Evolutionary conservation across 2,113 vertebrate species (phyloP).

Genomic region (Oncorhynchus keta): DNA sequence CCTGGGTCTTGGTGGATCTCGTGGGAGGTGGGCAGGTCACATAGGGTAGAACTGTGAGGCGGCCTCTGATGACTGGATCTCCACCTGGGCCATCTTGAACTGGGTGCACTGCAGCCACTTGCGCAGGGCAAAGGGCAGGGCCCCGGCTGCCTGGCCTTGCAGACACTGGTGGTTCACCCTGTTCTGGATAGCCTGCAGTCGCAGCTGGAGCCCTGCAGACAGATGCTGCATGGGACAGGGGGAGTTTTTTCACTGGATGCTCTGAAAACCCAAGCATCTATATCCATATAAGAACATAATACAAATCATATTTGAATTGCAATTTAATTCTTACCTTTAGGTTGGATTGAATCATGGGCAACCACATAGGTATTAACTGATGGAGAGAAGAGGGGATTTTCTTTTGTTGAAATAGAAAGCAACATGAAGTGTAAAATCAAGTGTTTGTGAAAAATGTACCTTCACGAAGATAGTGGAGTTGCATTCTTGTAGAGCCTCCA

Average conservation of each 20-base stretch:
- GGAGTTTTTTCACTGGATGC: background rate
- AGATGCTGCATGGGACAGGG: conserved; percentile 78
- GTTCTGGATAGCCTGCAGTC: conserved; percentile 98
- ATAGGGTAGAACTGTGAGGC: conserved; percentile 98
- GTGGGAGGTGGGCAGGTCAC: conserved; percentile 67
- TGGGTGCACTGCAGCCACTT: conserved; percentile 98
- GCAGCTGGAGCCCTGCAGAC: conserved; percentile 92
- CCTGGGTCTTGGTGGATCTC: conserved; percentile 10
- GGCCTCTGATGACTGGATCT: conserved; percentile 98
- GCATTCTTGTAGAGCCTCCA: conserved; percentile 98
- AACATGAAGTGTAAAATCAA: background rate
- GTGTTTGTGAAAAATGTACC: conserved; percentile 61
- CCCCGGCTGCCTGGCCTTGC: conserved; percentile 78
- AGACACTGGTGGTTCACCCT: conserved; percentile 93
- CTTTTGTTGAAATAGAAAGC: conserved; percentile 22
- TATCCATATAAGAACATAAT: background rate
- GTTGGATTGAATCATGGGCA: conserved; percentile 98
- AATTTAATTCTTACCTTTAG: conserved; percentile 81
- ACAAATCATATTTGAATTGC: background rate
- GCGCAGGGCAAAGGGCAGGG: conserved; percentile 83
- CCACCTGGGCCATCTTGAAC: conserved; percentile 99
- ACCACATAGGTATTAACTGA: conserved; percentile 98
- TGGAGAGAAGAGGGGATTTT: conserved; percentile 32
- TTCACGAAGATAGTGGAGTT: conserved; percentile 99
- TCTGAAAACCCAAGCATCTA: background rate